These are phyloP conservation scores for Oegoconia quadripuncta DNA, from an alignment of 2,888 invertebrate genomes.

Conservation along the genomic window DNA sequence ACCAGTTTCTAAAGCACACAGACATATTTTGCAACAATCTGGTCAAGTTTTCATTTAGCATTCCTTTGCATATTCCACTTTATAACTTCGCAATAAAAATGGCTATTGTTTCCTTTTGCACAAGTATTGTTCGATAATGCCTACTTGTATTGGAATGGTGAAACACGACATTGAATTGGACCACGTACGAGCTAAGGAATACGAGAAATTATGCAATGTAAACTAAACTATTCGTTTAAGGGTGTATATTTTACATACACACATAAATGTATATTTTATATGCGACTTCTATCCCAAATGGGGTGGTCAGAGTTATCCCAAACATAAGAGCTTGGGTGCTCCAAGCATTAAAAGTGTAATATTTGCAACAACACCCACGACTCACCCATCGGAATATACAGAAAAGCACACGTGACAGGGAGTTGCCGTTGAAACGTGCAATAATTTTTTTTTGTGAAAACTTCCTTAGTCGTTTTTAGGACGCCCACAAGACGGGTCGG, in stretches of 20 bases:
- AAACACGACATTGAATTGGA: conserved; percentile 6
- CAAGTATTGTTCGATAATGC: background rate
- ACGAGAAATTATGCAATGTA: background rate
- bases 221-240: no score
- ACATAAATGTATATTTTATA: background rate
- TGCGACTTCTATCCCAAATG: no score
- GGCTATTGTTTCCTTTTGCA: background rate
- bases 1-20: background rate
- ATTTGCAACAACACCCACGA: no score
- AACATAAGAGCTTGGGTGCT: no score
- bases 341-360: no score
- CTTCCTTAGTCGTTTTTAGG: no score
- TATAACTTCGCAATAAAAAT: background rate
- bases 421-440: no score
- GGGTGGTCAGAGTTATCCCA: no score
- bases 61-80: background rate
- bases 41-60: background rate
- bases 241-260: background rate
- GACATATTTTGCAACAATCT: background rate
- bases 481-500: no score
- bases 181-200: background rate
- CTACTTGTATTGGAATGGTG: background rate
- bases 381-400: no score
- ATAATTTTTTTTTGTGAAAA: no score
- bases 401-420: no score